Evolutionary conservation across 2,113 vertebrate genomes (phyloP).

Genomic region (Zapornia atra): DNA sequence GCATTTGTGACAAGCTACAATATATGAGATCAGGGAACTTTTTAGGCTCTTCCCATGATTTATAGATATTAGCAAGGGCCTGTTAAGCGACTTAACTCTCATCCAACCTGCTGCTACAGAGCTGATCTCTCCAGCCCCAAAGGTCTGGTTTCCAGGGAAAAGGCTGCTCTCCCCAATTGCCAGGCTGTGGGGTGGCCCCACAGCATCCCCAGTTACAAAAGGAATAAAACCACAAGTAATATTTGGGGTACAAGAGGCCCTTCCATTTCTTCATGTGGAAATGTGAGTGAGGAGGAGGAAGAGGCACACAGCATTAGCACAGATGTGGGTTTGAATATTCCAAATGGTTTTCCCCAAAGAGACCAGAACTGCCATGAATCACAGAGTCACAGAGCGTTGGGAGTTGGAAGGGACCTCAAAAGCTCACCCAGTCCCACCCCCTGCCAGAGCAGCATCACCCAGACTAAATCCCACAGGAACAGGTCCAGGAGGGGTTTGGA

Average conservation of each 20-base stretch:
- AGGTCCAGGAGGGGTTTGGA: too few species aligned
- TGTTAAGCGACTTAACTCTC: not conserved
- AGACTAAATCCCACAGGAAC: too few species aligned
- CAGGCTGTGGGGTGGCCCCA: fast-evolving
- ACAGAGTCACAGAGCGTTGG: too few species aligned
- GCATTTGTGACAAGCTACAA: not conserved
- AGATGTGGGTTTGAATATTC: not conserved
- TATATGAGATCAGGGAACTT: not conserved
- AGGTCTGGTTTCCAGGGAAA: not conserved
- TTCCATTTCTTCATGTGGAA: not conserved
- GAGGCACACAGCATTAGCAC: too few species aligned
- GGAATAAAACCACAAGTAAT: not conserved
- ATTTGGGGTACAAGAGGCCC: not conserved
- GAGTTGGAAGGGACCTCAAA: too few species aligned
- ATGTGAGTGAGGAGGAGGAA: not conserved
- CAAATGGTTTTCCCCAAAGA: not conserved
- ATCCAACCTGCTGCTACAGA: not conserved
- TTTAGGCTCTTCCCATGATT: not conserved
- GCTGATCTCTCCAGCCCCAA: not conserved
- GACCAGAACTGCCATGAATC: not conserved
- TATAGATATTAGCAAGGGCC: not conserved
- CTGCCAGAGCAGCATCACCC: too few species aligned
- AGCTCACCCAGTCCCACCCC: too few species aligned
- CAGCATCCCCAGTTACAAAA: not conserved
- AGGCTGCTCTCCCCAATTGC: not conserved